Evolutionary conservation across 2,797 vertebrate species (phyloP), one percentile per base, ranked within the genome.

Genomic region (Coccyzus lansbergi): DNA sequence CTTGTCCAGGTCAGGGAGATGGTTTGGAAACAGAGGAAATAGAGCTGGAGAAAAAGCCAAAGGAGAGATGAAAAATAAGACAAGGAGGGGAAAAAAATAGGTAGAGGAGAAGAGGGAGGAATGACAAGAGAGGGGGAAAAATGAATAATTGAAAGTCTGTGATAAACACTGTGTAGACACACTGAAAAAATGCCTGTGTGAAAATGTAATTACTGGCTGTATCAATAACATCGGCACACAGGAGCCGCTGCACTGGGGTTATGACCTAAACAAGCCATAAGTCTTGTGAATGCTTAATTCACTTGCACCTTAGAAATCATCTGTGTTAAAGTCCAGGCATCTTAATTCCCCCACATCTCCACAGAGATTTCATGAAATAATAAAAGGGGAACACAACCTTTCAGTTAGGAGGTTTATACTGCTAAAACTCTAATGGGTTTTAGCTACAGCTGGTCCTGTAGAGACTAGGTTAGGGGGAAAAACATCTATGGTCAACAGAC

Each of bases 151-250:
- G 90, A 81, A 83, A 76, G 52, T 83, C 76, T 81, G 90, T 62
- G 82, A 91, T 92, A 96, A 95, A 95, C 90, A 84, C 4, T 4
- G 83, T 38, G 70, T 62, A 86, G 87, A 81, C 86, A 90, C 52
- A 36, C 31, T 62, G 62, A 29, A 85, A 95, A 92, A 95, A 93
- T 75, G 69, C 76, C 65, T 2, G 5, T 28, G 77, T 92, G 88
- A 64, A 95, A 96, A 95, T 82, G 93, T 92, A 95, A 90, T 96
- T 96, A 90, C 90, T 65, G 86, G 83, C 58, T 78, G 83, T 90
- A 95, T 90, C 94, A 95, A 93, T 95, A 95, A 95, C 80, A 92
- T 42, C 94, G 33, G 74, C 5, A 19, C 44, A 4, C 76, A 76
- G 65, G 63, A 36, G 59, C 5, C 7, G 28, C 93, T 93, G 93